Percentiles rank a stretch among this genome's conserved stretches.
Evolutionary conservation across 2,888 invertebrate genomes (phyloP).

Genomic region (Phrixothrix hirtus): DNA sequence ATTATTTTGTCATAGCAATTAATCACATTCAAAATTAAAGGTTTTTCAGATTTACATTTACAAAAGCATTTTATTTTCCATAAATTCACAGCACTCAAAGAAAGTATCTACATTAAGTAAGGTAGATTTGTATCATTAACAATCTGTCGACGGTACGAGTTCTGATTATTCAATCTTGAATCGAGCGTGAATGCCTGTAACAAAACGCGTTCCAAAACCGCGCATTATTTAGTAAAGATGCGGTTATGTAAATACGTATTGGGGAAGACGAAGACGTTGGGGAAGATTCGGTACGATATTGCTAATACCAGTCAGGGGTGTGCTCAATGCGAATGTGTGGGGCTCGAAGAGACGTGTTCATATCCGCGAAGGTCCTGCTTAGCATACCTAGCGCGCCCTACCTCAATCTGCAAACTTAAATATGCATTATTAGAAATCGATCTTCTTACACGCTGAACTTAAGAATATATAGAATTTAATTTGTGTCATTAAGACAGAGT

Average conservation of each 20-base stretch:
- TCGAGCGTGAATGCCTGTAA: slow-evolving; percentile 13
- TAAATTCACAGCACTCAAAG: background rate
- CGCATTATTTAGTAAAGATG: slow-evolving; percentile 28
- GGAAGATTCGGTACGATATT: slow-evolving; percentile 26
- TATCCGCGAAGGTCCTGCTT: slow-evolving; percentile 35
- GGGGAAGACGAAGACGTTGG: slow-evolving; percentile 21
- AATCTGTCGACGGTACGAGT: slow-evolving; percentile 8
- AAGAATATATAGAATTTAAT: slow-evolving; percentile 21
- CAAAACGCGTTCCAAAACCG: slow-evolving; percentile 21
- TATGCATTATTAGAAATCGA: slow-evolving; percentile 30
- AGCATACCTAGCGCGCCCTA: slow-evolving; percentile 35
- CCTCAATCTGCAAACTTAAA: slow-evolving; percentile 27
- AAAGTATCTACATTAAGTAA: slow-evolving; percentile 1
- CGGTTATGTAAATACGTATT: slow-evolving; percentile 29
- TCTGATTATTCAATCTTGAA: slow-evolving; percentile 21
- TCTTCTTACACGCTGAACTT: slow-evolving; percentile 16
- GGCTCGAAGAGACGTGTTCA: slow-evolving; percentile 34
- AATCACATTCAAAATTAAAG: background rate
- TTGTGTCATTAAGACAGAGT: slow-evolving; percentile 3
- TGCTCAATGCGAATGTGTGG: slow-evolving; percentile 25
- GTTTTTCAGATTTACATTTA: background rate
- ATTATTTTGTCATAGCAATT: too few relatives aligned
- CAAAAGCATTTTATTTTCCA: background rate
- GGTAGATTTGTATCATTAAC: slow-evolving; percentile 2
- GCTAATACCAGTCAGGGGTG: slow-evolving; percentile 24